phyloP scores from a whole-genome alignment of 2,113 vertebrate genomes.

The Zosterops borbonicus region DNA sequence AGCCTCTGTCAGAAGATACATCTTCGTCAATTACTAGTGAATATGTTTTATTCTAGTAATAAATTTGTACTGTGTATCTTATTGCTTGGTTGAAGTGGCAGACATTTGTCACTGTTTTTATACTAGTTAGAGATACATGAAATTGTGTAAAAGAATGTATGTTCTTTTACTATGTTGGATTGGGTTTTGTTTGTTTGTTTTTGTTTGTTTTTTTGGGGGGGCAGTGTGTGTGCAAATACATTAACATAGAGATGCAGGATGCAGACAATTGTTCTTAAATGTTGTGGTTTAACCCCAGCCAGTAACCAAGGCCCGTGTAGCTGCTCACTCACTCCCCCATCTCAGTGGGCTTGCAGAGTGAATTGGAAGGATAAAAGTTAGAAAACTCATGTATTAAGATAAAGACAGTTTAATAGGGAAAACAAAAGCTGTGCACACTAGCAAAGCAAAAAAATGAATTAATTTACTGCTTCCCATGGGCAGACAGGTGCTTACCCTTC shows the following conservation, averaged over 20 bases:
- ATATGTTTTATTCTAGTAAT: not conserved
- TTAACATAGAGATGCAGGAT: not conserved
- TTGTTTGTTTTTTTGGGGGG: not conserved
- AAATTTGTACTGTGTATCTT: not conserved
- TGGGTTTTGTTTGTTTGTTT: too few relatives aligned
- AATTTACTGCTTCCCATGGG: not conserved
- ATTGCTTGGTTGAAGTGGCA: not conserved
- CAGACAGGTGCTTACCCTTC: not conserved
- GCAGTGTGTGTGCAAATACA: not conserved
- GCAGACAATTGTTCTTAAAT: not conserved
- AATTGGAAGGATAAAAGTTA: not conserved
- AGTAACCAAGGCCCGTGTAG: not conserved
- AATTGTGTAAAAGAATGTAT: not conserved
- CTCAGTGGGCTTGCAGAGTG: not conserved
- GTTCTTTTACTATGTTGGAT: not conserved
- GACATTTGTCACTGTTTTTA: not conserved
- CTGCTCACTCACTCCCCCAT: not conserved
- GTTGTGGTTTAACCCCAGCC: not conserved
- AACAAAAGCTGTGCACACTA: not conserved
- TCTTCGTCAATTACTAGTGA: not conserved
- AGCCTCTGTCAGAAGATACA: not conserved
- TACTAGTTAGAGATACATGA: not conserved
- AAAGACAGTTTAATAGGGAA: not conserved
- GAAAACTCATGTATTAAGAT: not conserved
- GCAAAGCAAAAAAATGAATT: not conserved